Evolutionary conservation across 2,888 invertebrate genomes (phyloP), one percentile per base, ranked within the genome.

Genomic region (Harpalus rubripes): DNA sequence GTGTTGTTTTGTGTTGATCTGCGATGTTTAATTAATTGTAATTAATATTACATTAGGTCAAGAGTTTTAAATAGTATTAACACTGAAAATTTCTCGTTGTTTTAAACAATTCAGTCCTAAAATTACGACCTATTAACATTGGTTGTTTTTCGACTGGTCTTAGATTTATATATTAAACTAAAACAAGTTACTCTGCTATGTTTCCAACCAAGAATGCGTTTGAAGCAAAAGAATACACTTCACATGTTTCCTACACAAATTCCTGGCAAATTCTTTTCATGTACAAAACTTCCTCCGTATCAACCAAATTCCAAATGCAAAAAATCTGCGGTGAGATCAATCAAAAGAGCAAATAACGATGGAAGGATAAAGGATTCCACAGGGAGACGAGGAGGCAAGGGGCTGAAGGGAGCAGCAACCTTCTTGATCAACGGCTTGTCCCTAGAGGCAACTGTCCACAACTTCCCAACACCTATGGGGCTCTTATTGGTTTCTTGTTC

Each of bases 401-500:
- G 32, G 68, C 68, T 4, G 15, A 7, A 15, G 68, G 39, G 32
- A 1, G 6, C 3, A 5, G 6, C 32, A 6, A 5, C 32, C 5
- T 32, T 5, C 32, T 68, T 68, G 68, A 68, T 68, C 68, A 68
- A 68, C 68, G 68, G 68, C n/a, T 2, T 12, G 68, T 68, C 68
- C 68, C 39, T 1, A n/a, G 68, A 39, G 68, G n/a, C 26, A 32
- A 39, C 68, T 68, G 68, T 68, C 68, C 68, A 39, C 68, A 68
- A 68, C 68, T 68, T 68, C 68, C 7, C n/a, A 39, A 68, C 68
- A 68, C 68, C 68, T 68, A 39, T 68, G 68, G n/a, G 63, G 32
- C 68, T 68, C 68, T 68, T 68, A 68, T 68, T 68, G 68, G n/a
- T 68, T 68, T 12, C 68, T n/a, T 68, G 39, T 39, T 68, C 68